Evolutionary conservation across 1,140 invertebrate genomes (phyloP).

Genomic region (Piezodorus guildinii): DNA sequence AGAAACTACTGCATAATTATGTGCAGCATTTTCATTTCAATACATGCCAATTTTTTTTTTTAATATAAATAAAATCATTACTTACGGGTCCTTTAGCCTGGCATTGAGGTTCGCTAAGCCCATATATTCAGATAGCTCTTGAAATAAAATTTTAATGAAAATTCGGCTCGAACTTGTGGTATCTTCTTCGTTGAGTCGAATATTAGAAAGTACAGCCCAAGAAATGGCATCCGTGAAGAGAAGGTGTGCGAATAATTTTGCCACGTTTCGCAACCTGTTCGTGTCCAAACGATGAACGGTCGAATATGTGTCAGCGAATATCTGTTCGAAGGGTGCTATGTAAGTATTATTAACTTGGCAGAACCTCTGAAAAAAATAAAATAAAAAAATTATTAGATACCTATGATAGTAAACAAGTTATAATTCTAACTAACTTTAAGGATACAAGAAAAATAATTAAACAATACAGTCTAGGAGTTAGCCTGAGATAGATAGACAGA

Average conservation of each 20-base stretch:
- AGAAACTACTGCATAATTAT: too few relatives aligned
- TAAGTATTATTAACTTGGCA: constrained; percentile 86
- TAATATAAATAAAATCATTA: too few relatives aligned
- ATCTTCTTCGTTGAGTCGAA: constrained; percentile 91
- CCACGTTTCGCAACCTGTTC: constrained; percentile 94
- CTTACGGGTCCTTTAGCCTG: constrained; percentile 74
- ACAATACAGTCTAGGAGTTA: too few relatives aligned
- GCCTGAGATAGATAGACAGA: too few relatives aligned
- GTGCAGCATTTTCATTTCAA: too few relatives aligned
- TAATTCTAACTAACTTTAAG: too few relatives aligned
- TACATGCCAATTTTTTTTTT: too few relatives aligned
- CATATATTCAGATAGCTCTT: constrained; percentile 95
- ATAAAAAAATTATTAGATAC: background rate
- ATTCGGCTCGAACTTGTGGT: constrained; percentile 95
- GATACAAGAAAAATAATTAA: too few relatives aligned
- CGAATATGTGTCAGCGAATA: constrained; percentile 90
- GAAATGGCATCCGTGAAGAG: constrained; percentile 93
- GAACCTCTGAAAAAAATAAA: constrained; percentile 53
- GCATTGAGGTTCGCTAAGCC: constrained; percentile 83
- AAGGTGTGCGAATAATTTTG: constrained; percentile 95
- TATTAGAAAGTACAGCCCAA: constrained; percentile 77
- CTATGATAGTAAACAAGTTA: too few relatives aligned
- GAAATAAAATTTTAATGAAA: constrained; percentile 95
- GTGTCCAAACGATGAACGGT: constrained; percentile 90
- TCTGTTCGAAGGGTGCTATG: constrained; percentile 84